phyloP scores from a whole-genome alignment of 2,797 vertebrate species.

The Sebastes nivosus region DNA sequence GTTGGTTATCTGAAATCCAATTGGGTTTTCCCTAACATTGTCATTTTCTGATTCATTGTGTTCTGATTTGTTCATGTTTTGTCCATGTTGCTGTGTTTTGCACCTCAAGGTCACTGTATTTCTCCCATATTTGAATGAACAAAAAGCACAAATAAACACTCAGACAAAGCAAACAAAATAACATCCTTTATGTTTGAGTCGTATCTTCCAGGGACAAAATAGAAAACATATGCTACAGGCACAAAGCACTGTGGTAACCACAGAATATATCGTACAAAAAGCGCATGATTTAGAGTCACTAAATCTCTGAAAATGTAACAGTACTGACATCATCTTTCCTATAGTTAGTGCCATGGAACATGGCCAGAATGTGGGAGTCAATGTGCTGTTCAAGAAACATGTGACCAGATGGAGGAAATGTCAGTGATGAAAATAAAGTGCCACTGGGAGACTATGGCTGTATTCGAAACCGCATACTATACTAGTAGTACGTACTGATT shows the following conservation, averaged over 20 bases:
- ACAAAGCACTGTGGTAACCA: slow-evolving; percentile 5
- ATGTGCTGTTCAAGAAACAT: background rate
- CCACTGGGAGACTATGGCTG: background rate
- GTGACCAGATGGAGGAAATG: slow-evolving; percentile 38
- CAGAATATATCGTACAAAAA: slow-evolving; percentile 38
- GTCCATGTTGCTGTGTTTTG: background rate
- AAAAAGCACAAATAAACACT: slow-evolving; percentile 25
- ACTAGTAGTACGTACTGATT: too few relatives aligned
- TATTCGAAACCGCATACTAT: too few relatives aligned
- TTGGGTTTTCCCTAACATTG: background rate
- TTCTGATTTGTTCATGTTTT: background rate
- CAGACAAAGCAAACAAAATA: slow-evolving; percentile 45
- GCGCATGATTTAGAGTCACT: slow-evolving; percentile 38
- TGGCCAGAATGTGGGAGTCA: slow-evolving; percentile 49
- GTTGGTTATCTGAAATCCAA: background rate
- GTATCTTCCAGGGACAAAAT: slow-evolving; percentile 66
- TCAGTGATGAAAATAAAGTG: slow-evolving; percentile 32
- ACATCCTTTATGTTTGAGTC: slow-evolving; percentile 35
- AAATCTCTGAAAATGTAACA: slow-evolving; percentile 24
- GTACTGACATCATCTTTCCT: slow-evolving; percentile 35
- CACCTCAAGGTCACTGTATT: background rate
- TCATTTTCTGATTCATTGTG: background rate
- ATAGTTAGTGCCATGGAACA: slow-evolving; percentile 34
- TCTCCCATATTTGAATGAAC: background rate
- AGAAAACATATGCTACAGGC: slow-evolving; percentile 57